Evolutionary conservation across 1,140 invertebrate species (phyloP).

Genomic region (Reticulitermes speratus): DNA sequence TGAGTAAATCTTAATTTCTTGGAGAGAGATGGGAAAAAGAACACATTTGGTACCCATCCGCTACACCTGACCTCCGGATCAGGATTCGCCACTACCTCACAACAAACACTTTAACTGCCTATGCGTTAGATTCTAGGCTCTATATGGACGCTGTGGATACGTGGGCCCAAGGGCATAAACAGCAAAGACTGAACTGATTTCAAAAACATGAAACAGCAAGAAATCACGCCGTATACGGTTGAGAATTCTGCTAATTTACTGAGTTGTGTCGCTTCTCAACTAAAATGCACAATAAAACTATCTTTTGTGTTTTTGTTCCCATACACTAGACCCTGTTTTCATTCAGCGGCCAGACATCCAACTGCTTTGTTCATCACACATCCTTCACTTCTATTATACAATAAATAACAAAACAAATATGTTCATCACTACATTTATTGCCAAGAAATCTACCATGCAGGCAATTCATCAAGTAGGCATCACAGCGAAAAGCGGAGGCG

Average conservation of each 20-base stretch:
- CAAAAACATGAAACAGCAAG: neutral
- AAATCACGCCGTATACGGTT: neutral
- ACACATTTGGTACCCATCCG: no score
- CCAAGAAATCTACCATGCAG: conserved; percentile 2
- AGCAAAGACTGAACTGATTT: neutral
- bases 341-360: neutral
- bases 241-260: neutral
- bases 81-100: no score
- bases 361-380: conserved; percentile 7
- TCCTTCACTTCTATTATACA: neutral
- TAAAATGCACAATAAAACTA: neutral
- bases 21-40: no score
- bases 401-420: conserved; percentile 1
- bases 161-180: neutral
- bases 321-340: neutral
- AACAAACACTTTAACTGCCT: no score
- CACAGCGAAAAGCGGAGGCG: neutral
- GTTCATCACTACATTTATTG: conserved; percentile 16
- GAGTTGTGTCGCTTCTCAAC: neutral
- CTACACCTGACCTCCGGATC: no score
- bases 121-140: no score
- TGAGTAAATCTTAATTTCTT: no score
- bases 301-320: neutral
- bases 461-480: conserved; percentile 8
- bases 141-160: no score